A percentile compares a stretch with the other conserved stretches of the same genome.
These are phyloP conservation scores for Morpho deidamia DNA, from an alignment of 2,888 invertebrate genomes.

Conservation along the genomic window DNA sequence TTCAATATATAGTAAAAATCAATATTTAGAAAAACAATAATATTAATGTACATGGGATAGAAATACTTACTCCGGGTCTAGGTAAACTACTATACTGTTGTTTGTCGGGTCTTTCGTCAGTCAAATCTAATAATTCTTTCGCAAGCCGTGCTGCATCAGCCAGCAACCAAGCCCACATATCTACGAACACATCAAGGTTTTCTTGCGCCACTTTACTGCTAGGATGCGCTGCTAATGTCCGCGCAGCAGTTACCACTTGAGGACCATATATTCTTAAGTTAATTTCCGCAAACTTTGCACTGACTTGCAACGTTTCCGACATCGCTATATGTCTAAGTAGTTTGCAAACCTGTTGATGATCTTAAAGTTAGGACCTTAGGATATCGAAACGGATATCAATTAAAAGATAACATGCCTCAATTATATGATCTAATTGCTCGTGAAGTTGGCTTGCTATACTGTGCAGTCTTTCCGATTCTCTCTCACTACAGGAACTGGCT, in stretches of 20 bases:
- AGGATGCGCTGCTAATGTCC: slow-evolving; percentile 94
- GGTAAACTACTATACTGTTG: slow-evolving; percentile 93
- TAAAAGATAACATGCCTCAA: slow-evolving; percentile 84
- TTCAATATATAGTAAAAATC: too few relatives aligned
- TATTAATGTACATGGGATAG: not conserved
- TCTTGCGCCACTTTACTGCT: slow-evolving; percentile 97
- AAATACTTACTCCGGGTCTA: slow-evolving; percentile 89
- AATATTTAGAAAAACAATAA: too few relatives aligned
- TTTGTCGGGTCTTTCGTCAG: slow-evolving; percentile 77
- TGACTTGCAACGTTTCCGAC: slow-evolving; percentile 96
- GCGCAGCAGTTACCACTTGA: slow-evolving; percentile 95
- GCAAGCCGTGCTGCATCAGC: slow-evolving; percentile 94
- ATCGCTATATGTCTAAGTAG: slow-evolving; percentile 96
- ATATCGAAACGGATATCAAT: not conserved
- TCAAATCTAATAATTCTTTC: slow-evolving; percentile 90
- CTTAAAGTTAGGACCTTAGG: slow-evolving; percentile 1
- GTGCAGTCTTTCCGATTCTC: slow-evolving; percentile 91
- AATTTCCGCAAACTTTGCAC: slow-evolving; percentile 97
- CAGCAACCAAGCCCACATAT: slow-evolving; percentile 96
- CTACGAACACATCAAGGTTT: slow-evolving; percentile 96
- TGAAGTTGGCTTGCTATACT: slow-evolving; percentile 96
- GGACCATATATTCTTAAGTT: slow-evolving; percentile 97
- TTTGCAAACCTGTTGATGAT: slow-evolving; percentile 89
- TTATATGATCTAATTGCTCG: slow-evolving; percentile 98
- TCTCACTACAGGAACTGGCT: slow-evolving; percentile 80